Evolutionary conservation across 1,140 invertebrate genomes (phyloP), one percentile per base, ranked within the genome.

Genomic region (Macrotrachela quadricornifera): DNA sequence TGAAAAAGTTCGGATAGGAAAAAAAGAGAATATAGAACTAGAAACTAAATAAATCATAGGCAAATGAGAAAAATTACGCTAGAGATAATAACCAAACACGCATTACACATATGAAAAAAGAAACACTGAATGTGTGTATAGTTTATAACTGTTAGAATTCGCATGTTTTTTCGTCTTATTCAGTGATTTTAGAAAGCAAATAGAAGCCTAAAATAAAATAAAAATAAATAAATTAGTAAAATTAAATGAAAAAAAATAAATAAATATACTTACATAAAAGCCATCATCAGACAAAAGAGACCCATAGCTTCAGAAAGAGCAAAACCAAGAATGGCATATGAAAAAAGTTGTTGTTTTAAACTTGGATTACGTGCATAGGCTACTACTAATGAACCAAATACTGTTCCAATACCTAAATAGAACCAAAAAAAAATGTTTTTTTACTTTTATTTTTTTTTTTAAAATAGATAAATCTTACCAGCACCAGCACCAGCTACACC

Each of bases 221-320:
- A n/a, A n/a, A n/a, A n/a, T n/a, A n/a, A 6, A 12, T 14, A 44
- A 51, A 51, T 30, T 6, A 6, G 6, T 1, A 18, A 38, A 38
- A 13, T 50, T 17, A 40, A 45, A 1, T 13, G 8, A 13, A 46
- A 46, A 2, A 30, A 8, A 40, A 37, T 11, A 47, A 54, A 54
- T 21, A 46, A 46, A 39, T 49, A 54, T 13, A 54, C 30, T 17
- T 49, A 78, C 73, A 97, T 76, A 79, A 97, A 97, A 71, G 91
- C 90, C 92, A 99, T 97, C 87, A 96, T 96, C 76, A 99, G 81
- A 83, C 92, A 97, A 80, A 97, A 97, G 57, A 99, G 85, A 79
- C 92, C 92, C 91, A 97, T 99, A 73, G 92, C 92, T 76, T 99
- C 92, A 70, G 91, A 96, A 70, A 99, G 75, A 75, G 92, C 92